phyloP scores from a whole-genome alignment of 2,113 vertebrate species.

The Mandrillus leucophaeus region DNA sequence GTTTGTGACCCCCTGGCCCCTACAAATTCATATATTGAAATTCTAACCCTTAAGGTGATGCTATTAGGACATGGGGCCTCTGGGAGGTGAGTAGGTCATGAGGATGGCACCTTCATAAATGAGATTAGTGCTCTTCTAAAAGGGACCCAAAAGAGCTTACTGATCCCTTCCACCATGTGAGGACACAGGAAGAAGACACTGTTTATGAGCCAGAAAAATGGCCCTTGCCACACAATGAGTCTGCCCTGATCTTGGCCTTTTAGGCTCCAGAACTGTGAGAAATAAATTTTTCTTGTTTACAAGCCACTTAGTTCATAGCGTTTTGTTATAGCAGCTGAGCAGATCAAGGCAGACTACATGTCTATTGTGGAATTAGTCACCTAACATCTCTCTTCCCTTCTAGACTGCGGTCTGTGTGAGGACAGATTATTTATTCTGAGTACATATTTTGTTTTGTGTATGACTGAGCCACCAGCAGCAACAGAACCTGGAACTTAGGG shows the following conservation, averaged over 20 bases:
- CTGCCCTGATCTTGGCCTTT: background rate
- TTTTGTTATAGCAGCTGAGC: background rate
- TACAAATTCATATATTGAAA: background rate
- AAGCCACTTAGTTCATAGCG: background rate
- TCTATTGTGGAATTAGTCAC: background rate
- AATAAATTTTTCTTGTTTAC: background rate
- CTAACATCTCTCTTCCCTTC: background rate
- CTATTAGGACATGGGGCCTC: background rate
- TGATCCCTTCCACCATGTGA: background rate
- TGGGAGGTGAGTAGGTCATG: background rate
- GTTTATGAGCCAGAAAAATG: background rate
- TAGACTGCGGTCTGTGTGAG: background rate
- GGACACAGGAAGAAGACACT: background rate
- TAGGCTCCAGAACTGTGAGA: background rate
- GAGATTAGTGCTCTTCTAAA: background rate
- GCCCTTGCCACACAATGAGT: background rate
- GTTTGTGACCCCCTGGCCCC: background rate
- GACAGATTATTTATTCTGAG: too few species aligned
- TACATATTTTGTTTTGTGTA: background rate
- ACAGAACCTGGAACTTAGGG: background rate
- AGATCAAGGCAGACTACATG: background rate
- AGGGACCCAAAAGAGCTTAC: background rate
- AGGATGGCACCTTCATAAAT: background rate
- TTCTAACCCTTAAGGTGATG: background rate
- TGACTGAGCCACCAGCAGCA: background rate